A percentile compares a stretch with the other conserved stretches of the same genome.
phyloP scores from a whole-genome alignment of 1,140 invertebrate genomes.

The Anagrus nilaparvatae region DNA sequence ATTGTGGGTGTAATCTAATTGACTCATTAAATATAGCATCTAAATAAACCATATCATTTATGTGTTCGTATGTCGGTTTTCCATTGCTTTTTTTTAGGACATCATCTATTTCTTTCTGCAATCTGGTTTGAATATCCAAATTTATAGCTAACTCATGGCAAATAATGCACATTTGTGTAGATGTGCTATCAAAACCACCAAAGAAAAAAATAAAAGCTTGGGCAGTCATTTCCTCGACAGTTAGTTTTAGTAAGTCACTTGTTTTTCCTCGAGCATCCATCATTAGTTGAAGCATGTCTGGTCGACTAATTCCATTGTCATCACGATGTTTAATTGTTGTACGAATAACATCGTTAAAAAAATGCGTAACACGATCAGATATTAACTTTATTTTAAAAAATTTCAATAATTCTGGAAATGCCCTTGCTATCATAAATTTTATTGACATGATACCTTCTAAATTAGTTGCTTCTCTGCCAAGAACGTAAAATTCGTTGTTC shows the following conservation, averaged over 20 bases:
- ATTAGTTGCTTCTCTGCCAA: conserved; percentile 4
- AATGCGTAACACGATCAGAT: conserved; percentile 13
- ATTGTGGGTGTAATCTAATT: conserved; percentile 14
- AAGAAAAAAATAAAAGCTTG: conserved; percentile 36
- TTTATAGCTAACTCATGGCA: conserved; percentile 13
- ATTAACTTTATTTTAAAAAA: background rate
- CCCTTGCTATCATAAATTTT: background rate
- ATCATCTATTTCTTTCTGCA: conserved; percentile 22
- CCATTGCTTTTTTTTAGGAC: conserved; percentile 16
- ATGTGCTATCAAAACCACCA: conserved; percentile 35
- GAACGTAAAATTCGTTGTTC: conserved; percentile 13
- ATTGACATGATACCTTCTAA: background rate
- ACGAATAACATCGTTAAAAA: conserved; percentile 20
- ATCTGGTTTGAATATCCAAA: conserved; percentile 15
- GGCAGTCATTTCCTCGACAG: conserved; percentile 15
- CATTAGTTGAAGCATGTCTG: conserved; percentile 31
- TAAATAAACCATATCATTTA: conserved; percentile 16
- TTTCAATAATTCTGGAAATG: background rate
- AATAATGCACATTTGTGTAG: conserved; percentile 29
- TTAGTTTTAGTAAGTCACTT: conserved; percentile 12
- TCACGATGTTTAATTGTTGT: conserved; percentile 18
- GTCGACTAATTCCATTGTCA: conserved; percentile 18
- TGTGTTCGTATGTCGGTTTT: conserved; percentile 16
- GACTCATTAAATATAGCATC: conserved; percentile 21
- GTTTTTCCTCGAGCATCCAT: conserved; percentile 22